These are phyloP conservation scores for Plusia festucae DNA, from an alignment of 2,888 invertebrate genomes.

Conservation along the genomic window DNA sequence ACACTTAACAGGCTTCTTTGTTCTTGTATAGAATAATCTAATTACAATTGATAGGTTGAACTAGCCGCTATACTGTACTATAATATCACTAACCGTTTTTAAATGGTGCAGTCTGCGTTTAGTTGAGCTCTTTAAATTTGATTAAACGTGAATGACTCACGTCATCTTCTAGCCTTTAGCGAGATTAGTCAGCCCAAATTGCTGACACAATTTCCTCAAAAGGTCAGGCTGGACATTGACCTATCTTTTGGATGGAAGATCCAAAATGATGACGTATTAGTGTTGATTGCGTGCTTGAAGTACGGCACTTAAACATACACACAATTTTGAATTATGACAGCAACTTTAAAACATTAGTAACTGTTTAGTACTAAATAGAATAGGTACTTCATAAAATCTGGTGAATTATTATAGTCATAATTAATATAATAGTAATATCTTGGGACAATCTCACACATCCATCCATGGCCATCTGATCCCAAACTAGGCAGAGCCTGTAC, in stretches of 20 bases:
- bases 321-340: no score
- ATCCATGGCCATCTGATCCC: no score
- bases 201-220: neutral
- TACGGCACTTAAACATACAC: no score
- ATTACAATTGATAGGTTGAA: slow-evolving; percentile 31
- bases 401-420: no score
- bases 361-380: no score
- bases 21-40: slow-evolving; percentile 47
- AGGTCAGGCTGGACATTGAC: neutral
- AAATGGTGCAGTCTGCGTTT: neutral
- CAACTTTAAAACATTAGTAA: no score
- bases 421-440: no score
- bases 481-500: no score
- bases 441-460: no score
- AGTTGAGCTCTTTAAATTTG: neutral
- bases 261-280: neutral
- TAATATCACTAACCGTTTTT: no score
- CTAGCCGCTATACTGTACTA: neutral
- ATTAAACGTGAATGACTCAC: neutral
- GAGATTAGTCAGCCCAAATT: slow-evolving; percentile 4
- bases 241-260: neutral
- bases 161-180: neutral
- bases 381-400: no score
- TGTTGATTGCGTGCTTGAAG: neutral
- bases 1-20: slow-evolving; percentile 49